Evolutionary conservation across 1,140 invertebrate genomes (phyloP).

Genomic region (Goniozus legneri): DNA sequence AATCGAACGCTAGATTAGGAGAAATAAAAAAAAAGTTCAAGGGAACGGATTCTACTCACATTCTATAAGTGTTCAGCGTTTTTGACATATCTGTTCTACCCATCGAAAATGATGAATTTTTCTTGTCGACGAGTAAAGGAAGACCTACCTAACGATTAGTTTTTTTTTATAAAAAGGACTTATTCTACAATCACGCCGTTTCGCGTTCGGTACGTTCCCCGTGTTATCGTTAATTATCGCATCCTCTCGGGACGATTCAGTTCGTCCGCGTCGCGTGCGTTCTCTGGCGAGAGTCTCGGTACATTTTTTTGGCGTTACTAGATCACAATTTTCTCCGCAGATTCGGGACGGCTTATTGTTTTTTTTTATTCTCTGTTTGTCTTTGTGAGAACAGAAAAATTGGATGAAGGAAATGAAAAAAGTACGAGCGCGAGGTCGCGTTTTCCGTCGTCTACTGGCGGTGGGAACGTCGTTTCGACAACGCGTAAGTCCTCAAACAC

Average conservation of each 20-base stretch:
- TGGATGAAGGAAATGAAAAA: too few relatives aligned
- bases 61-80: constrained; percentile 53
- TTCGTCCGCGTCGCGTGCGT: not conserved
- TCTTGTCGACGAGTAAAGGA: too few relatives aligned
- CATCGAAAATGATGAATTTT: constrained; percentile 42
- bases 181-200: constrained; percentile 15
- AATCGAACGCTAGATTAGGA: too few relatives aligned
- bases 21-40: not conserved
- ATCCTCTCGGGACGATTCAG: not conserved
- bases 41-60: constrained; percentile 50
- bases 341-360: not conserved
- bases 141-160: constrained; percentile 27
- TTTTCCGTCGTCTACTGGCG: too few relatives aligned
- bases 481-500: too few relatives aligned
- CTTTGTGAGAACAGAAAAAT: too few relatives aligned
- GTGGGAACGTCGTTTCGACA: too few relatives aligned
- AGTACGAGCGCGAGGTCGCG: too few relatives aligned
- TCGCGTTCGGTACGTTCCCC: not conserved
- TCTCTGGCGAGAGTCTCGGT: not conserved
- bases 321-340: not conserved
- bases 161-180: constrained; percentile 19
- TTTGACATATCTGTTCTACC: constrained; percentile 54
- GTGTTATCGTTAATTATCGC: not conserved
- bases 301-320: constrained; percentile 9
- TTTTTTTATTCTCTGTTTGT: too few relatives aligned